Evolutionary conservation across 2,113 vertebrate genomes (phyloP).

Genomic region (Origma solitaria): DNA sequence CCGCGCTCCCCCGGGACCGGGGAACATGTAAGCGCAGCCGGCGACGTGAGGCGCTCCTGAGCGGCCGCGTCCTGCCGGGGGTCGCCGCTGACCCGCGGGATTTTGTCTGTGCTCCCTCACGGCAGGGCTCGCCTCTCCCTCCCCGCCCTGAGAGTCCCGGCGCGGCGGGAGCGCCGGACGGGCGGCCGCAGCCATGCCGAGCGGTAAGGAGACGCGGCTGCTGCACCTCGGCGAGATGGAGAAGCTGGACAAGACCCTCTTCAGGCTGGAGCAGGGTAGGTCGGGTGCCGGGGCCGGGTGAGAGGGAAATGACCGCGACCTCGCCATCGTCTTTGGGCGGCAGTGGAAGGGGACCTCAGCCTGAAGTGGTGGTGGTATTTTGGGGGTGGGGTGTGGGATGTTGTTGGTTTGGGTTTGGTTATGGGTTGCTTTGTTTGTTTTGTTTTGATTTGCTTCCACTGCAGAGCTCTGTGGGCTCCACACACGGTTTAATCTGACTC

Average conservation of each 20-base stretch:
- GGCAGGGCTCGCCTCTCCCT: constrained; percentile 29
- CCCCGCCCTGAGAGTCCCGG: neutral
- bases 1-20: neutral
- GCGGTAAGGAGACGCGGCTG: constrained; percentile 74
- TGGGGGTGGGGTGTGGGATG: rapidly evolving
- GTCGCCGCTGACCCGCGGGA: neutral
- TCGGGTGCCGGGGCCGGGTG: neutral
- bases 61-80: neutral
- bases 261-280: constrained; percentile 87
- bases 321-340: neutral
- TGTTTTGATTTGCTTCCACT: neutral
- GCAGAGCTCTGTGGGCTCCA: neutral
- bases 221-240: constrained; percentile 85
- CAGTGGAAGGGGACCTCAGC: neutral
- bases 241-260: constrained; percentile 83
- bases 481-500: rapidly evolving
- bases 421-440: neutral
- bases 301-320: neutral
- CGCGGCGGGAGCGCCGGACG: constrained; percentile 47
- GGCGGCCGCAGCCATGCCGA: constrained; percentile 66
- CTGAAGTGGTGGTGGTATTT: neutral
- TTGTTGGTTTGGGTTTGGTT: neutral
- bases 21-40: constrained; percentile 37
- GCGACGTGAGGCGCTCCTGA: neutral
- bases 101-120: neutral